Percentiles rank a stretch among this genome's conserved stretches.
Evolutionary conservation across 1,140 invertebrate species (phyloP).

Genomic region (Pogonomyrmex barbatus): DNA sequence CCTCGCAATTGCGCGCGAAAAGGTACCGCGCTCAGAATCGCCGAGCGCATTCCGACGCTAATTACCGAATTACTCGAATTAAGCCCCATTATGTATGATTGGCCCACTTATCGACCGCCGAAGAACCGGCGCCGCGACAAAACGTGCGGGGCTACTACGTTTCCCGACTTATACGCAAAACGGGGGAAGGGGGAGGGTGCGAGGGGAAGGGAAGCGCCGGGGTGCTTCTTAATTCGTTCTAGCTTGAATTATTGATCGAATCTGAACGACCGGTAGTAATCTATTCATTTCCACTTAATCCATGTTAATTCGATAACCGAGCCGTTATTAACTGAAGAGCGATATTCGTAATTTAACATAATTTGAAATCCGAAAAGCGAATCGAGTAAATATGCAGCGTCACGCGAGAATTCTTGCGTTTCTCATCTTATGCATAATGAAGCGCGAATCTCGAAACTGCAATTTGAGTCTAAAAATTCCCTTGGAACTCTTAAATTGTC

Average conservation of each 20-base stretch:
- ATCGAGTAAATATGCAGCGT: background rate
- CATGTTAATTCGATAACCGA: slow-evolving; percentile 28
- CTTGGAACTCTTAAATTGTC: slow-evolving; percentile 7
- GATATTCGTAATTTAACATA: slow-evolving; percentile 25
- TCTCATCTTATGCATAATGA: background rate
- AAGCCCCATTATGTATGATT: slow-evolving; percentile 61
- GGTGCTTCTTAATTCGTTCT: slow-evolving; percentile 35
- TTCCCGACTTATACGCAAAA: slow-evolving; percentile 50
- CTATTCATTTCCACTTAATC: slow-evolving; percentile 10
- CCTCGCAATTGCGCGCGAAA: slow-evolving; percentile 27
- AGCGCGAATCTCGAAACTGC: background rate
- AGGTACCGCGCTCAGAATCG: slow-evolving; percentile 15
- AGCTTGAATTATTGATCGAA: slow-evolving; percentile 43
- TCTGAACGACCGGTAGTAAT: slow-evolving; percentile 2
- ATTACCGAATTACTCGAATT: slow-evolving; percentile 64
- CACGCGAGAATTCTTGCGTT: background rate
- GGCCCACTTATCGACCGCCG: slow-evolving; percentile 57
- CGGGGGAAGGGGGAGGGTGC: background rate
- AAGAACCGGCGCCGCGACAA: slow-evolving; percentile 44
- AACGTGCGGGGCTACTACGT: slow-evolving; percentile 34
- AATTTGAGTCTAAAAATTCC: slow-evolving; percentile 17
- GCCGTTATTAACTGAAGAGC: slow-evolving; percentile 3
- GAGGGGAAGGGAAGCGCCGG: too few species aligned
- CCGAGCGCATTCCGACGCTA: slow-evolving; percentile 33
- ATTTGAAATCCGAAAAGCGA: slow-evolving; percentile 21